Evolutionary conservation across 2,888 invertebrate species (phyloP), one percentile per base, ranked within the genome.

Genomic region (Drosophila fungiperda): DNA sequence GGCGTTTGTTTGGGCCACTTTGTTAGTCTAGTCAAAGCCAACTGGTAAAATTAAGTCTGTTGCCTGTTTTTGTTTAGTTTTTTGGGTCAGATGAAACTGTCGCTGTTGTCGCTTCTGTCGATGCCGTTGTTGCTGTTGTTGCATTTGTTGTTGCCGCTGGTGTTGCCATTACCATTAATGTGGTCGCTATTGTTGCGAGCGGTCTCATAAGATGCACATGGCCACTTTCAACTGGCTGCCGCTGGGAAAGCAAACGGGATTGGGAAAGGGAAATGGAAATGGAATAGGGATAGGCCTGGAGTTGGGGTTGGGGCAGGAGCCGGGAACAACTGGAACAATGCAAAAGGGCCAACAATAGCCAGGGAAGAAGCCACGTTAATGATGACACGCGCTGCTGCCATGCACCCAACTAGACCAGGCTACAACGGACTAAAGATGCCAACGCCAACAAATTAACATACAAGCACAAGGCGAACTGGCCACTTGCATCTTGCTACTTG

Each of bases 361-460:
- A 71, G 68, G 61, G 64, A 65, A 66, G 75, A 57, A 55, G 73
- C 73, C 68, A 86, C 80, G 84, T 89, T 90, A 90, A 90, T 90
- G 90, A 90, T 90, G 87, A 89, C 90, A 89, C 90, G 90, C 87
- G 90, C 89, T 80, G 85, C 78, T 75, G 76, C 72, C 55, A 74
- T 70, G 68, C 66, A 32, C 26, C 72, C 70, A 83, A 83, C 74
- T 84, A 78, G 86, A 81, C 73, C 66, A 67, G 69, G 35, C 52
- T 38, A 35, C 61, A 78, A 65, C 65, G 63, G 11, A n/a, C 36
- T 29, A 74, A 54, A 71, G 83, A 85, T 71, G 42, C 61, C 63
- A 76, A 69, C 45, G 67, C 55, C 69, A 86, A 79, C 89, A 89
- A 90, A 91, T 91, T 91, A 91, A 91, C 91, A 91, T 91, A 91